Base-by-base conservation (phyloP, 1,140 invertebrate species). In the Stegodyphus mimosarum region DNA sequence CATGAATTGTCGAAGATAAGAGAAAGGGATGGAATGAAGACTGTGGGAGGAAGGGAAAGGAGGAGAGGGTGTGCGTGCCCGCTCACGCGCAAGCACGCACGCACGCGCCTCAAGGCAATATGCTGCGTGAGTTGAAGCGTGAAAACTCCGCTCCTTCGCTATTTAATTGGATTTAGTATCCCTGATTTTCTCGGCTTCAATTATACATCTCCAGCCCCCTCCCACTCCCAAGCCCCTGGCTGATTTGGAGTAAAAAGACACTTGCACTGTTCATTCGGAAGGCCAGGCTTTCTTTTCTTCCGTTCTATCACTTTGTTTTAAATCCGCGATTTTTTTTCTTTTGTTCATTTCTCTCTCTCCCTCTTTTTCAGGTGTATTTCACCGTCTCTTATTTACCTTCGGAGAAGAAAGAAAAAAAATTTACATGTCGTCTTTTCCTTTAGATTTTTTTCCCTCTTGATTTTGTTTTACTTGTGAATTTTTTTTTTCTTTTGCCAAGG, bases 81-180 rank as follows among this genome's bases (percentile, higher is more conserved):
- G 71, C 50, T 55, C 15, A 50, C 69, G 33, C 78, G 48, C 64
- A 52, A 66, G 48, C 69, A 72, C 52, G 80, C 80, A 83, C 81
- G 81, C 81, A 76, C 81, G 72, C 81, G 51, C 81, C 81, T 33
- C 18, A n/a, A 60, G 81, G 81, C 81, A 84, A 84, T 84, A 84
- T 84, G 81, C 72, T 70, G 81, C 18, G 73, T 53, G 63, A 64
- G 18, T 10, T 51, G 51, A 63, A 75, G 81, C 81, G 64, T 84
- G 73, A 75, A 84, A 75, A 84, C 73, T 69, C 72, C 51, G 81
- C 71, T 84, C 81, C 81, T 84, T 55, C 81, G 71, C 81, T 84
- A 76, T 84, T 84, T 84, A 84, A 84, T 84, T 84, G 81, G 81
- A 84, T 84, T 84, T 84, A 84, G 73, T 74, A 84, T 76, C 81